Evolutionary conservation across 2,797 vertebrate genomes (phyloP).

Genomic region (Gobionotothen gibberifrons): DNA sequence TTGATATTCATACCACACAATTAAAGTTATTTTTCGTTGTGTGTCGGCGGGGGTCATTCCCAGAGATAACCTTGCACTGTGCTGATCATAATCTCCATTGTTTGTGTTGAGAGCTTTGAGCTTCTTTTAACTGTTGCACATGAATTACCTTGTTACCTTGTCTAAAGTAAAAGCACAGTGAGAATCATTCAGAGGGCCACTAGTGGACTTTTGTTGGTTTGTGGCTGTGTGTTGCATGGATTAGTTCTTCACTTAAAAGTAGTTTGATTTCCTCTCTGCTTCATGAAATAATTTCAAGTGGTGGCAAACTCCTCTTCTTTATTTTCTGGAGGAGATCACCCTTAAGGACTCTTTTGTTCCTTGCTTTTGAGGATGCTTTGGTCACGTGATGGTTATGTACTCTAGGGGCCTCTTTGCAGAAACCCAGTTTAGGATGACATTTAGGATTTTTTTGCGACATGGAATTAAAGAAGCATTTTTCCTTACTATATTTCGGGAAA

Average conservation of each 20-base stretch:
- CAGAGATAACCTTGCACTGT: background rate
- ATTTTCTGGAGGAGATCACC: background rate
- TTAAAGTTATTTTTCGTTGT: no score
- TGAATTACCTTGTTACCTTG: background rate
- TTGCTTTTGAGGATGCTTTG: background rate
- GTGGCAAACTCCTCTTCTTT: background rate
- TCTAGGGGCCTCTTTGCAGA: no score
- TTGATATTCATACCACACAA: background rate
- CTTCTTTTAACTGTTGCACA: background rate
- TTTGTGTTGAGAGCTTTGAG: background rate
- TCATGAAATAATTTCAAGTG: background rate
- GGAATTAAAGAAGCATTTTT: no score
- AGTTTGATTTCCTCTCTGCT: background rate
- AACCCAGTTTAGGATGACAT: no score
- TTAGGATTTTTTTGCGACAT: no score
- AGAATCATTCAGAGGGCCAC: background rate
- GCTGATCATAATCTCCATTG: no score
- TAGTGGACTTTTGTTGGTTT: background rate
- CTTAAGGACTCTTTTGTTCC: background rate
- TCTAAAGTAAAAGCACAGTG: background rate
- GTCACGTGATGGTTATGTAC: background rate
- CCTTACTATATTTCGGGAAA: no score
- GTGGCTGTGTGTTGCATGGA: background rate
- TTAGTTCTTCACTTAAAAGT: background rate
- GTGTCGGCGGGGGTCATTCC: background rate